These are phyloP conservation scores for Euwallacea similis DNA, from an alignment of 1,140 invertebrate genomes.

Conservation along the genomic window DNA sequence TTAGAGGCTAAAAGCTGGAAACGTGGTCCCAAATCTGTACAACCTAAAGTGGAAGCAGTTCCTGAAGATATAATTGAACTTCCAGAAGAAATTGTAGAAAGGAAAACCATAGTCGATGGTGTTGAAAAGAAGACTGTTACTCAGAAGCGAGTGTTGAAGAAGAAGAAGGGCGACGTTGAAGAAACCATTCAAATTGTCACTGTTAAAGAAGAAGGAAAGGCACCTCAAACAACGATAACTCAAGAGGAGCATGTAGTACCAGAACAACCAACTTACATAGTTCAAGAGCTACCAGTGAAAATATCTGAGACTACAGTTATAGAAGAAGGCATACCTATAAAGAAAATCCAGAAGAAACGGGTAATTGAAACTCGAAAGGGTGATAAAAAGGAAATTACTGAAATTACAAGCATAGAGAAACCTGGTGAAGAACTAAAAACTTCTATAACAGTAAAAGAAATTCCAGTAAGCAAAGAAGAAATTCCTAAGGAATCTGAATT, in stretches of 20 bases:
- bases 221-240: conserved; percentile 44
- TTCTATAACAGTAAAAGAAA: conserved; percentile 45
- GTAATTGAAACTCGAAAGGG: conserved; percentile 51
- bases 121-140: conserved; percentile 42
- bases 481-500: conserved; percentile 31
- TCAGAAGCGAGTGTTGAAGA: conserved; percentile 43
- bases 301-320: conserved; percentile 45
- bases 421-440: conserved; percentile 51
- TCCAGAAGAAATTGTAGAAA: conserved; percentile 49
- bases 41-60: conserved; percentile 45
- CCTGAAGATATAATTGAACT: conserved; percentile 37
- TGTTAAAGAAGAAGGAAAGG: conserved; percentile 46
- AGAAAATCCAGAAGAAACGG: conserved; percentile 47
- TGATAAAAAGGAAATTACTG: conserved; percentile 45
- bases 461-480: conserved; percentile 46
- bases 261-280: conserved; percentile 33
- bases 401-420: conserved; percentile 47
- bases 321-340: conserved; percentile 35
- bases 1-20: conserved; percentile 46
- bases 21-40: conserved; percentile 36
- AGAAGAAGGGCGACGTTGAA: conserved; percentile 49
- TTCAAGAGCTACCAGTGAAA: conserved; percentile 46
- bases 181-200: conserved; percentile 50
- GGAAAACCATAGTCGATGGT: conserved; percentile 52
- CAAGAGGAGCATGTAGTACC: neutral